Evolutionary conservation across 2,113 vertebrate genomes (phyloP), one percentile per base, ranked within the genome.

Genomic region (Myocastor coypus): DNA sequence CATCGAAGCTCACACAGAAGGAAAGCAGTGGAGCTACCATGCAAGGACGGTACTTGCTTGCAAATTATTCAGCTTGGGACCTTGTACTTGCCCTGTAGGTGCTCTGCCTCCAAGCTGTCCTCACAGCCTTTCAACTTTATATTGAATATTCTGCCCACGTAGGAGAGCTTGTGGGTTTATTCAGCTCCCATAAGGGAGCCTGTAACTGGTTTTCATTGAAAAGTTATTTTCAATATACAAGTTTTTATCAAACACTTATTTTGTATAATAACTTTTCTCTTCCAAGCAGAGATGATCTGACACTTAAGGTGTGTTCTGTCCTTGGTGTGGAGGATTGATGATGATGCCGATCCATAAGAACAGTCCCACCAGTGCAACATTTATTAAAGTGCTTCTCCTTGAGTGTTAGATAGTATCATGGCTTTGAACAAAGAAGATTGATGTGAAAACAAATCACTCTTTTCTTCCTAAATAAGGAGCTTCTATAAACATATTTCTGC

Each of bases 351-450:
- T 91, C 77, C 80, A 30, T 91, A 97, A 64, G 24, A 96, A 89
- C 69, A 66, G 30, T 37, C 85, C 52, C n/a, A 78, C 83, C 69
- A 66, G 57, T 37, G 85, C 88, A 96, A 97, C 68, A 89, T 88
- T 94, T 96, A 97, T 96, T 93, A 96, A 96, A 95, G 87, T 50
- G 66, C 63, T 98, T 97, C 83, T 87, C 92, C 96, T 95, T 96
- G 84, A 97, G 68, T 92, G 73, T 82, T 84, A 82, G 94, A 90
- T 42, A 83, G 52, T 84, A 88, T 95, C 88, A n/a, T 87, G 68
- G 46, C 40, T 87, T 95, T 94, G 52, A 94, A 91, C 94, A 96
- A 69, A 82, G 61, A 97, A 96, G 91, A 97, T 90, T 91, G 89
- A 97, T 97, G 94, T 64, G 40, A 93, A 97, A 94, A 84, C 34